phyloP scores from a whole-genome alignment of 2,888 invertebrate genomes.

The Drosophila atripex region DNA sequence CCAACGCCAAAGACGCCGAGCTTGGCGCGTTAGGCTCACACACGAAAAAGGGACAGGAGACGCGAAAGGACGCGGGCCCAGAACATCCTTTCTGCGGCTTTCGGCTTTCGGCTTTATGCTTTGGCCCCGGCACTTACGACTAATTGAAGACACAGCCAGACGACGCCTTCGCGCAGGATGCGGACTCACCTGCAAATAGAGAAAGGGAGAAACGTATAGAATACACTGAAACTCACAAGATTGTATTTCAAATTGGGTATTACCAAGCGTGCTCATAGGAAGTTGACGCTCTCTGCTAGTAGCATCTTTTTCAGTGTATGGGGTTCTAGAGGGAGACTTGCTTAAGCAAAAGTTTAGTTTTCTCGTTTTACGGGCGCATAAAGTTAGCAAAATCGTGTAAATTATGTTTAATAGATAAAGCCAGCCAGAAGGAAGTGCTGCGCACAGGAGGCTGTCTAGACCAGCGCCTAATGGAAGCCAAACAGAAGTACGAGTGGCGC shows the following conservation, averaged over 20 bases:
- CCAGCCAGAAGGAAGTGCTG: conserved; percentile 41
- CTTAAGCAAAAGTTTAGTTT: conserved; percentile 37
- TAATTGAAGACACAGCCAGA: conserved; percentile 73
- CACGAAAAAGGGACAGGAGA: conserved; percentile 2
- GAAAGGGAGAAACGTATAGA: conserved; percentile 16
- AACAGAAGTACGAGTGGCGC: not conserved
- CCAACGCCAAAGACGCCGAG: conserved; percentile 52
- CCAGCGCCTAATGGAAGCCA: conserved; percentile 51
- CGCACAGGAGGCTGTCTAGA: conserved; percentile 53
- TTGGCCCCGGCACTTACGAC: conserved; percentile 72
- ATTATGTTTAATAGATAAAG: conserved; percentile 78
- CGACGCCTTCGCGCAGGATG: conserved; percentile 30
- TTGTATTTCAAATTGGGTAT: not conserved
- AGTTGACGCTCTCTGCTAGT: no score
- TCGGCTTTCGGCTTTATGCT: conserved; percentile 29
- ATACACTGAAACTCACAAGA: conserved; percentile 13
- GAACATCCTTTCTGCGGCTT: conserved; percentile 18
- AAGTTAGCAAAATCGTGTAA: conserved; percentile 77
- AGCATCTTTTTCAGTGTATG: not conserved
- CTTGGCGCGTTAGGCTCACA: conserved; percentile 44
- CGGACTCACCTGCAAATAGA: conserved; percentile 65
- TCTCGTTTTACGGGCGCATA: conserved; percentile 33
- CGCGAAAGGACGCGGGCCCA: conserved; percentile 26
- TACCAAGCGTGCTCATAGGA: no score
- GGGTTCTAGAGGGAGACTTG: conserved; percentile 11